A percentile compares a stretch with the other conserved stretches of the same genome.
These are phyloP conservation scores for Pherbina coryleti DNA, from an alignment of 2,888 invertebrate species.

Conservation along the genomic window DNA sequence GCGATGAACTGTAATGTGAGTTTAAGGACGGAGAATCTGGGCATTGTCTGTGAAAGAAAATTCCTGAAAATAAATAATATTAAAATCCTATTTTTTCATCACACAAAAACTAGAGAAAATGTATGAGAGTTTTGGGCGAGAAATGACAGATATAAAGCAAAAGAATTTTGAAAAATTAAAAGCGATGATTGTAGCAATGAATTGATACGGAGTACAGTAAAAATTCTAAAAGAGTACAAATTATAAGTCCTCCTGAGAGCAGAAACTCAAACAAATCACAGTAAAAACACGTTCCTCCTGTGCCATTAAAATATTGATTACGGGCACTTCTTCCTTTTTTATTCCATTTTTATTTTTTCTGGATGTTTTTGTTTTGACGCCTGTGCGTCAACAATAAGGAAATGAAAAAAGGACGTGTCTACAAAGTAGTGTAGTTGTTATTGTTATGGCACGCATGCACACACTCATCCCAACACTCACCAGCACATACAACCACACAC, in stretches of 20 bases:
- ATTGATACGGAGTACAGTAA: too few species aligned
- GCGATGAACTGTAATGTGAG: too few species aligned
- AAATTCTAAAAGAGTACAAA: too few species aligned
- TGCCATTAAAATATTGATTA: constrained; percentile 37
- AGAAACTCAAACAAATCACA: neutral
- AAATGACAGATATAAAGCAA: too few species aligned
- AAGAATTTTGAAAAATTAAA: too few species aligned
- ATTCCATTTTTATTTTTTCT: neutral
- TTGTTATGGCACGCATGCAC: constrained; percentile 25
- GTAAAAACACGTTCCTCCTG: constrained; percentile 26
- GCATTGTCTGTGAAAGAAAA: neutral
- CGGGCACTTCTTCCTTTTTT: neutral
- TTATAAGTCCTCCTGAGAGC: too few species aligned
- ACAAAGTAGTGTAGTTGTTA: neutral
- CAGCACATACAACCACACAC: neutral
- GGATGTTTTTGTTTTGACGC: neutral
- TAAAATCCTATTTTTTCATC: neutral
- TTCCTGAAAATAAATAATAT: neutral
- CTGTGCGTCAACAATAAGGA: constrained; percentile 9
- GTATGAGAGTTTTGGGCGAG: too few species aligned
- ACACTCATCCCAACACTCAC: neutral
- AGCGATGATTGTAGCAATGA: too few species aligned
- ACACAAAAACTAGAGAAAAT: too few species aligned
- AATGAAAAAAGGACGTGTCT: constrained; percentile 25
- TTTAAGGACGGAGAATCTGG: too few species aligned